phyloP scores from a whole-genome alignment of 2,113 vertebrate genomes.

The Cynoglossus semilaevis region DNA sequence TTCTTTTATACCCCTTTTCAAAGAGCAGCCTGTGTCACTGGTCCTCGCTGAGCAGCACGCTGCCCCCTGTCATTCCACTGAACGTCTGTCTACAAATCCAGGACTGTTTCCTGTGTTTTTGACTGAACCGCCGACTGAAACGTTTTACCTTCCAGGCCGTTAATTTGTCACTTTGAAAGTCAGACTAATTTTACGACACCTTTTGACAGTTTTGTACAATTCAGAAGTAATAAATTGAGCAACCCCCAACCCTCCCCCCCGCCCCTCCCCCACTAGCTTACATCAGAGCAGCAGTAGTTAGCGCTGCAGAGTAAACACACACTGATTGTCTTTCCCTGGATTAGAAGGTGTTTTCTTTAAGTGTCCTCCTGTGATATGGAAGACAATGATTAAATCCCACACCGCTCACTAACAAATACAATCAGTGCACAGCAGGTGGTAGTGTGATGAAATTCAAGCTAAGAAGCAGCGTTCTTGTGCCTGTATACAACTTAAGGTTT shows the following conservation, averaged over 20 bases:
- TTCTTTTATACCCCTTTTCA: constrained; percentile 58
- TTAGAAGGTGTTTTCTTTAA: too few species aligned
- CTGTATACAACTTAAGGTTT: too few species aligned
- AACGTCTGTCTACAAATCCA: constrained; percentile 33
- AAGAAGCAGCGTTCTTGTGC: too few species aligned
- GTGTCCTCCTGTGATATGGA: too few species aligned
- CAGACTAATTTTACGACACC: background rate
- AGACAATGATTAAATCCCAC: too few species aligned
- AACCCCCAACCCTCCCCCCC: background rate
- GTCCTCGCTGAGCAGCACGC: constrained; percentile 33
- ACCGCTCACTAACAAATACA: too few species aligned
- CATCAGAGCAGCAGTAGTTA: too few species aligned
- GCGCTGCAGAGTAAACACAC: too few species aligned
- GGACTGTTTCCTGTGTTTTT: constrained; percentile 20
- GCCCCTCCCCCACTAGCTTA: too few species aligned
- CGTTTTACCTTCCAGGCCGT: constrained; percentile 16
- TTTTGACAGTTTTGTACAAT: background rate
- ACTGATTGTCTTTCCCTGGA: too few species aligned
- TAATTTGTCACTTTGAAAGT: background rate
- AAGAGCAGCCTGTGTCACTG: constrained; percentile 57
- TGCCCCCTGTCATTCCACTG: constrained; percentile 38
- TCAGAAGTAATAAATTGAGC: background rate
- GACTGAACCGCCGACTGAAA: constrained; percentile 18
- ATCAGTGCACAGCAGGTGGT: too few species aligned
- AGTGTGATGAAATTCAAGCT: too few species aligned